phyloP scores from a whole-genome alignment of 64 coral and sea anemone species.

The Dendrophyllia cribrosa region DNA sequence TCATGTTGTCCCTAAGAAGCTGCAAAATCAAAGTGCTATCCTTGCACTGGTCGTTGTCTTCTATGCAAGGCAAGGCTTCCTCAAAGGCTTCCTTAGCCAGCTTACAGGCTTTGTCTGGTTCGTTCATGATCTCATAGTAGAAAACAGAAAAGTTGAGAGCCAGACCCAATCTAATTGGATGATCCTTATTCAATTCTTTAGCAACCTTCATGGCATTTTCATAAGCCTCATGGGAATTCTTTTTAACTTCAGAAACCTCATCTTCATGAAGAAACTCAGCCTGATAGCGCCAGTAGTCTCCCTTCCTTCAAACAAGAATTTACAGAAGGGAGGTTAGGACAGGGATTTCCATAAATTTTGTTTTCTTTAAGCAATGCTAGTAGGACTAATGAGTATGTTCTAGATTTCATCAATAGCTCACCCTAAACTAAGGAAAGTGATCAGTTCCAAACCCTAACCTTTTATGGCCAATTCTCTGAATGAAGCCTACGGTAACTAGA shows the following conservation, averaged over 20 bases:
- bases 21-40: conserved; percentile 87
- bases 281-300: conserved; percentile 94
- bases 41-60: conserved; percentile 57
- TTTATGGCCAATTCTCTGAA: too few relatives aligned
- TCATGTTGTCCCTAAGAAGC: conserved; percentile 84
- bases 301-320: conserved; percentile 81
- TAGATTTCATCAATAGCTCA: too few relatives aligned
- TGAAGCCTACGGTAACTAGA: too few relatives aligned
- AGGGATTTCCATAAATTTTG: conserved; percentile 3
- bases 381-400: too few relatives aligned
- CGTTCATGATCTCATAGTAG: conserved; percentile 83
- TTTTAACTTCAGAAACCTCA: conserved; percentile 20
- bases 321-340: conserved; percentile 51
- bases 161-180: conserved; percentile 82
- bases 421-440: too few relatives aligned
- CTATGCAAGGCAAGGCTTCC: conserved; percentile 37
- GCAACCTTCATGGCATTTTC: conserved; percentile 24
- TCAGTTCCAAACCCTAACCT: too few relatives aligned
- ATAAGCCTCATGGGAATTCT: conserved; percentile 50
- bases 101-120: conserved; percentile 62
- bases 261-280: conserved; percentile 74
- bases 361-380: not conserved
- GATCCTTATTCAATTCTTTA: conserved; percentile 25
- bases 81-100: conserved; percentile 79
- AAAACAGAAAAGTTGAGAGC: conserved; percentile 93